Percentiles rank a stretch among this genome's conserved stretches.
Evolutionary conservation across 2,888 invertebrate species (phyloP).

Genomic region (Anthrax anthrax): DNA sequence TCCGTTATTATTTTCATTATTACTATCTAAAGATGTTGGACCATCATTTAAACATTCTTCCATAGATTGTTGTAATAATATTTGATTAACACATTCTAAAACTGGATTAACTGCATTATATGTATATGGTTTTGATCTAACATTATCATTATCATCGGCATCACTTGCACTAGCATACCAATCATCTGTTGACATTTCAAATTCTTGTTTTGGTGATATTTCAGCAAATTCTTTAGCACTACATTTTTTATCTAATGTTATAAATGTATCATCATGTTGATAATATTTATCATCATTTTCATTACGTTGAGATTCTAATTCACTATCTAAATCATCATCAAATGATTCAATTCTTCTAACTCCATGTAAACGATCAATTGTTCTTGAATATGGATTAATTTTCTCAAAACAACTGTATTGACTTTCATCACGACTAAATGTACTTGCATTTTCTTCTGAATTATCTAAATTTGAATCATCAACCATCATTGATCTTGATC

Average conservation of each 20-base stretch:
- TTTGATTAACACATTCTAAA: conserved; percentile 71
- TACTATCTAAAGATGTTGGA: conserved; percentile 15
- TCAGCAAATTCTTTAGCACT: conserved; percentile 25
- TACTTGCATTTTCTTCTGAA: conserved; percentile 26
- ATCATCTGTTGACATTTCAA: conserved; percentile 42
- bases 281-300: conserved; percentile 16
- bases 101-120: conserved; percentile 61
- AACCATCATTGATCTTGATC: conserved; percentile 29
- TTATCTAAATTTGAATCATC: conserved; percentile 26
- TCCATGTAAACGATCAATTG: conserved; percentile 43
- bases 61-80: conserved; percentile 58
- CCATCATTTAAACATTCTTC: conserved; percentile 32
- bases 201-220: conserved; percentile 28
- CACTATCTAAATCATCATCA: conserved; percentile 19
- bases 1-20: conserved; percentile 12
- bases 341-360: conserved; percentile 37
- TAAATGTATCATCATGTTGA: conserved; percentile 9
- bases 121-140: conserved; percentile 24
- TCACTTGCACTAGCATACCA: conserved; percentile 72
- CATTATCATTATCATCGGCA: conserved; percentile 43
- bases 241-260: neutral
- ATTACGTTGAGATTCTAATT: conserved; percentile 14
- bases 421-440: conserved; percentile 25
- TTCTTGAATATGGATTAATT: conserved; percentile 37
- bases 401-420: conserved; percentile 21